These are phyloP conservation scores for Chrosomus eos DNA, from an alignment of 2,797 vertebrate genomes.

Conservation along the genomic window DNA sequence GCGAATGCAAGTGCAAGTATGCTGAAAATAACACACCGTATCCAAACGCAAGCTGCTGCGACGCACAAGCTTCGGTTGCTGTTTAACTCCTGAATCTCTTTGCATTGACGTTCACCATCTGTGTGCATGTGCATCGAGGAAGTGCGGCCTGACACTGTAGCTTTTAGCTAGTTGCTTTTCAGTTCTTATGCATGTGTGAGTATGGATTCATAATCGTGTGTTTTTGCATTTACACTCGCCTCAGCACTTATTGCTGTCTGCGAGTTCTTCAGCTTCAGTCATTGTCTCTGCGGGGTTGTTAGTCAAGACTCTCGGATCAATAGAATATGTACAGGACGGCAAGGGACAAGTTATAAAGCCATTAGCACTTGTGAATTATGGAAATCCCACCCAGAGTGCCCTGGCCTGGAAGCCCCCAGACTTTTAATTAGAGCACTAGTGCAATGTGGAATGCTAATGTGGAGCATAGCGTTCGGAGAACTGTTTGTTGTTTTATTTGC, in stretches of 20 bases:
- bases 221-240: conserved; percentile 30
- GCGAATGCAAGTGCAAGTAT: conserved; percentile 3
- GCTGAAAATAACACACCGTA: neutral
- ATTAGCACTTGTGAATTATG: conserved; percentile 59
- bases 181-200: neutral
- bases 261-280: conserved; percentile 7
- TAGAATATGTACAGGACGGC: conserved; percentile 51
- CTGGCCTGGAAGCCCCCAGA: conserved; percentile 36
- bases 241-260: conserved; percentile 33
- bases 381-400: conserved; percentile 48
- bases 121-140: neutral
- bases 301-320: conserved; percentile 56
- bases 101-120: neutral
- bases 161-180: conserved; percentile 1
- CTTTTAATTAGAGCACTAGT: conserved; percentile 54
- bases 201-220: neutral
- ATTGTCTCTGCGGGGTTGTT: conserved; percentile 51
- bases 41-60: conserved; percentile 33
- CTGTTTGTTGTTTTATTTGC: neutral
- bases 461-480: neutral
- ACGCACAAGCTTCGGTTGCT: conserved; percentile 38
- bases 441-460: conserved; percentile 44
- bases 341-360: conserved; percentile 53
- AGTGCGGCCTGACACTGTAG: neutral
- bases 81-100: neutral